phyloP scores from a whole-genome alignment of 2,797 vertebrate genomes.

The Antrozous pallidus region DNA sequence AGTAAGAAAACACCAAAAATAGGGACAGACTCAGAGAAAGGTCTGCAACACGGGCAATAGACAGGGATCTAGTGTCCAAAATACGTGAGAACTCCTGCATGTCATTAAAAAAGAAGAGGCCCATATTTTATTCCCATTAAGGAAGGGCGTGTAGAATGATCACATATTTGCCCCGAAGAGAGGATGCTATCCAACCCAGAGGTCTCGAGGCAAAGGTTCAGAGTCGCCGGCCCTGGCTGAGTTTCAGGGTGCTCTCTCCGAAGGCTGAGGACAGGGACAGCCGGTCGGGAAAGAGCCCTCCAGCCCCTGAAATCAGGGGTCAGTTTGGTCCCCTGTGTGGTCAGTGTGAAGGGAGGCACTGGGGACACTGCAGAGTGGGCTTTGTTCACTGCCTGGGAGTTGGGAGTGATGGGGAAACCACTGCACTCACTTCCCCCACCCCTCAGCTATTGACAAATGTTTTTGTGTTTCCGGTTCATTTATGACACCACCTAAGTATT shows the following conservation, averaged over 20 bases:
- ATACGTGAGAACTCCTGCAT: neutral
- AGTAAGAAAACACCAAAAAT: neutral
- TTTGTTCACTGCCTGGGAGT: neutral
- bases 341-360: neutral
- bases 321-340: neutral
- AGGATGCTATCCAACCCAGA: neutral
- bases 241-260: neutral
- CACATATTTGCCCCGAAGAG: neutral
- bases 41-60: neutral
- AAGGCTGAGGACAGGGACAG: neutral
- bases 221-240: neutral
- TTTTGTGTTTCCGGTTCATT: conserved; percentile 66
- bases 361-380: neutral
- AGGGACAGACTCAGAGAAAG: neutral
- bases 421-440: neutral
- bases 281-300: accelerated
- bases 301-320: neutral
- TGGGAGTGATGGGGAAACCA: neutral
- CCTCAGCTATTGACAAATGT: conserved; percentile 26
- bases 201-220: neutral
- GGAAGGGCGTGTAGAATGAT: neutral
- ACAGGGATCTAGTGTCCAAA: neutral
- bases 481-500: conserved; percentile 45
- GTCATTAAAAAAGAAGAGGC: neutral
- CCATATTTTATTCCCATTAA: neutral